Percentiles rank a stretch among this genome's conserved stretches.
Conservation (phyloP, 2,888 invertebrate genomes). For the Hyles lineata region DNA sequence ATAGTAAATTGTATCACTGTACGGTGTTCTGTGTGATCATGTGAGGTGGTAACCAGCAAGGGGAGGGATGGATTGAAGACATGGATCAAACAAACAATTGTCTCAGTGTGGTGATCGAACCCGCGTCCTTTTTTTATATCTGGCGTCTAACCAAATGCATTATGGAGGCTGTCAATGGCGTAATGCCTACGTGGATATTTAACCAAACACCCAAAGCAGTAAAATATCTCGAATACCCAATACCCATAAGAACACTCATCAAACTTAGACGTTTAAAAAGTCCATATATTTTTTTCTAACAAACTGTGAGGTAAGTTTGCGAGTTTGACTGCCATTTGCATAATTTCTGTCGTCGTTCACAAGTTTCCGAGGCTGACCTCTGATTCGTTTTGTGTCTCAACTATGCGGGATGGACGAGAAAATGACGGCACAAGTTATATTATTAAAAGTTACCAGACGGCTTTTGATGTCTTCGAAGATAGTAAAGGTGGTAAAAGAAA, state of each 20-base stretch:
- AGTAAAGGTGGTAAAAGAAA: not conserved
- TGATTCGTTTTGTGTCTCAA: constrained; percentile 25
- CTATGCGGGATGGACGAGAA: constrained; percentile 20
- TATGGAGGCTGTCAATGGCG: no score
- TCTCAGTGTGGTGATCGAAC: no score
- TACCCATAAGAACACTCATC: constrained; percentile 1
- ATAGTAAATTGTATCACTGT: no score
- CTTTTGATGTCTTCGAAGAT: not conserved
- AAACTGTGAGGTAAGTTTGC: constrained; percentile 20
- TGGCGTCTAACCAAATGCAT: no score
- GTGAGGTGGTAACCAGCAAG: no score
- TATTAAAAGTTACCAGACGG: constrained; percentile 7
- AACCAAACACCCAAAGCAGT: not conserved
- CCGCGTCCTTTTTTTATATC: no score
- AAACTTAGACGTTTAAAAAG: constrained; percentile 11
- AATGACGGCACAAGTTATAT: constrained; percentile 8
- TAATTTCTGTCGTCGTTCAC: constrained; percentile 32
- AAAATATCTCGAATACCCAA: not conserved
- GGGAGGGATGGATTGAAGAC: no score
- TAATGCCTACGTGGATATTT: no score
- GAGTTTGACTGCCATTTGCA: constrained; percentile 35
- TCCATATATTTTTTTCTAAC: constrained; percentile 24
- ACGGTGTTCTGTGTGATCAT: no score
- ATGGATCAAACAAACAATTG: no score
- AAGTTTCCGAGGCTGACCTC: constrained; percentile 24